A percentile compares a stretch with the other conserved stretches of the same genome.
Conservation (phyloP, 2,113 vertebrate genomes). For the Phyllostomus hastatus region DNA sequence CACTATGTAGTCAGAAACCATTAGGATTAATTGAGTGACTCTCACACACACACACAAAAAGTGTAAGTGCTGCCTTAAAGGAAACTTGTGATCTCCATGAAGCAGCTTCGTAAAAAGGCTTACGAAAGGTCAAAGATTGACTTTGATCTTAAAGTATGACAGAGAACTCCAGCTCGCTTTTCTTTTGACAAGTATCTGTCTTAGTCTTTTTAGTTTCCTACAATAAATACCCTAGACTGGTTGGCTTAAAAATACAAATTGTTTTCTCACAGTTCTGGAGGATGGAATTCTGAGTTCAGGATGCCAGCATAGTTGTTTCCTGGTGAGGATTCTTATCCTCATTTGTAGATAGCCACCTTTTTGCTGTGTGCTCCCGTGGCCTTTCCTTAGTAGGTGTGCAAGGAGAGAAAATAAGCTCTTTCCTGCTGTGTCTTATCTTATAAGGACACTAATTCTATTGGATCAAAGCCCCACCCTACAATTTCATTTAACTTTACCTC, state of each 20-base stretch:
- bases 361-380: neutral
- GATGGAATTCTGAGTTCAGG: neutral
- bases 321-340: neutral
- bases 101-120: neutral
- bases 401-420: neutral
- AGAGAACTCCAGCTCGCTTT: neutral
- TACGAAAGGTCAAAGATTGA: neutral
- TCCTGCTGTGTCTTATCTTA: neutral
- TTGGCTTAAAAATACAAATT: neutral
- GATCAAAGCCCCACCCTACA: neutral
- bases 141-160: neutral
- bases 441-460: neutral
- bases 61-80: neutral
- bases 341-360: neutral
- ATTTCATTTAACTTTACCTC: neutral
- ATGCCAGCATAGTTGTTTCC: neutral
- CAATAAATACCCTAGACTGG: neutral
- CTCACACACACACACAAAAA: neutral
- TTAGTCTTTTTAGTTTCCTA: neutral
- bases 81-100: neutral
- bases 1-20: neutral
- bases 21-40: conserved; percentile 6
- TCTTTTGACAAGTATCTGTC: neutral
- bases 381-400: neutral
- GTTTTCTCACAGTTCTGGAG: neutral